phyloP scores from a whole-genome alignment of 30 jellyfish, hydroid and myxozoan genomes.

The Sanderia malayensis region DNA sequence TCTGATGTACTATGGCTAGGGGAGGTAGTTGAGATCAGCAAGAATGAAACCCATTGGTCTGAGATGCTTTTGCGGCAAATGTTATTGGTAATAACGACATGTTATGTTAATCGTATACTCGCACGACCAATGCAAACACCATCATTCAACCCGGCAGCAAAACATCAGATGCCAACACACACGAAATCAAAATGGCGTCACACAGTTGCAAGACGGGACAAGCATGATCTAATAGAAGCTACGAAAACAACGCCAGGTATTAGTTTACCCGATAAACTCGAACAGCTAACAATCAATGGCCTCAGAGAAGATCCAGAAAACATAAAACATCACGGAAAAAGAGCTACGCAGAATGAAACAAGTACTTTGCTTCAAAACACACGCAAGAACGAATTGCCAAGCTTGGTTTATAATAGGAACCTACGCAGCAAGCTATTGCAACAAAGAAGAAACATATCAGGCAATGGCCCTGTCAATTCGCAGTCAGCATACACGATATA shows the following conservation, averaged over 20 bases:
- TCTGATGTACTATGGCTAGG: conserved; percentile 6
- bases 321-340: no score
- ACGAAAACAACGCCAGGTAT: no score
- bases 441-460: no score
- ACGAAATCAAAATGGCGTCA: conserved; percentile 8
- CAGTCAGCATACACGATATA: conserved; percentile 23
- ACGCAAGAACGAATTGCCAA: no score
- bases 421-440: no score
- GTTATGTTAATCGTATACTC: conserved; percentile 21
- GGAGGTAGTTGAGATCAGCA: conserved; percentile 25
- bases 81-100: conserved; percentile 29
- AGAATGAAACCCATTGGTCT: conserved; percentile 56
- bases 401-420: no score
- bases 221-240: no score
- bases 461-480: conserved; percentile 12
- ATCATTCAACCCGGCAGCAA: background rate
- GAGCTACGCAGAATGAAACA: no score
- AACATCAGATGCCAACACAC: background rate
- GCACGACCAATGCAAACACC: conserved; percentile 1
- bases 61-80: conserved; percentile 65
- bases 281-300: no score
- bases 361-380: no score
- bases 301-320: no score
- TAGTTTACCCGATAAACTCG: no score
- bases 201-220: background rate